These are phyloP conservation scores for Ylistrum balloti DNA, from an alignment of 1,140 invertebrate species.

Conservation along the genomic window DNA sequence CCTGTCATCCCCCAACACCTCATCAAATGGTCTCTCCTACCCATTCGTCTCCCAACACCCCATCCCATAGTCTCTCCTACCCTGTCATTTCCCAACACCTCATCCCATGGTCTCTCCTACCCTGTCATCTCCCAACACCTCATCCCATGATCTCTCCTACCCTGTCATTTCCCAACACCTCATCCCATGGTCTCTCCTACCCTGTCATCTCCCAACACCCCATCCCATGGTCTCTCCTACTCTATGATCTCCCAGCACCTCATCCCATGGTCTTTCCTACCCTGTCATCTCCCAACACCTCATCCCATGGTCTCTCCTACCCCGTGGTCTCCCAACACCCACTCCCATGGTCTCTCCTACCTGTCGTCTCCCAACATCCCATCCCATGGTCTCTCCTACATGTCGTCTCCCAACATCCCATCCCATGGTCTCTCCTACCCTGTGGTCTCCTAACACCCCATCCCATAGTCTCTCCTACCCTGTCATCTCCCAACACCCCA, in stretches of 20 bases:
- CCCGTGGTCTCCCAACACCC: too few species aligned
- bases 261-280: too few species aligned
- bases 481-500: neutral
- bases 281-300: too few species aligned
- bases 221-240: too few species aligned
- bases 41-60: too few species aligned
- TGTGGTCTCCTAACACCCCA: neutral
- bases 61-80: too few species aligned
- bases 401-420: too few species aligned
- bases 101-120: neutral
- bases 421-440: too few species aligned
- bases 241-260: too few species aligned
- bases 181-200: neutral
- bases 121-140: neutral
- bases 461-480: neutral
- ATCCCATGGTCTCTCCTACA: too few species aligned
- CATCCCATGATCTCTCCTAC: neutral
- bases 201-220: neutral
- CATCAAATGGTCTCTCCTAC: too few species aligned
- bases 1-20: neutral
- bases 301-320: too few species aligned
- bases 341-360: neutral
- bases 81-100: neutral
- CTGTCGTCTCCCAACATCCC: neutral
- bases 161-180: neutral